Evolutionary conservation across 2,888 invertebrate species (phyloP).

Genomic region (Dilophus febrilis): DNA sequence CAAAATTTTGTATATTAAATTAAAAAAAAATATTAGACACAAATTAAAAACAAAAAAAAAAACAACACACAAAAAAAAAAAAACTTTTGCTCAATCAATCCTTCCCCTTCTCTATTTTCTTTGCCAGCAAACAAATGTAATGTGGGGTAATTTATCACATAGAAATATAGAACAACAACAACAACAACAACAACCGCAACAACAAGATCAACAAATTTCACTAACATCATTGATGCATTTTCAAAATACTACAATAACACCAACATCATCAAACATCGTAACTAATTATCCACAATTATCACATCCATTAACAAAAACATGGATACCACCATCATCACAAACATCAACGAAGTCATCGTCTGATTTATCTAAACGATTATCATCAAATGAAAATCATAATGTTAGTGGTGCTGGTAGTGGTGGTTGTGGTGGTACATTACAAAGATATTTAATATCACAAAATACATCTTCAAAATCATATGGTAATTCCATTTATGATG

Average conservation of each 20-base stretch:
- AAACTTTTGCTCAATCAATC: constrained; percentile 10
- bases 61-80: constrained; percentile 7
- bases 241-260: not conserved
- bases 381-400: too few species aligned
- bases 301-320: constrained; percentile 11
- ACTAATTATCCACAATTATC: constrained; percentile 4
- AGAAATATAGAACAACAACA: constrained; percentile 5
- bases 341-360: too few species aligned
- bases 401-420: too few species aligned
- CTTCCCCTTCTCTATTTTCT: constrained; percentile 9
- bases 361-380: too few species aligned
- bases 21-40: constrained; percentile 4
- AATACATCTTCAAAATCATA: not conserved
- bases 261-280: constrained; percentile 7
- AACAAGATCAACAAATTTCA: constrained; percentile 16
- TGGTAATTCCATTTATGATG: not conserved
- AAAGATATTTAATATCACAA: constrained; percentile 9
- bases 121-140: constrained; percentile 16
- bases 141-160: constrained; percentile 14
- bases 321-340: constrained; percentile 14
- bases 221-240: constrained; percentile 6
- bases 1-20: constrained; percentile 14
- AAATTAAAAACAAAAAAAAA: constrained; percentile 3
- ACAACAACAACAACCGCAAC: constrained; percentile 13
- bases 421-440: constrained; percentile 9